Conservation (phyloP, 2,888 invertebrate genomes). For the Antitype chi region DNA sequence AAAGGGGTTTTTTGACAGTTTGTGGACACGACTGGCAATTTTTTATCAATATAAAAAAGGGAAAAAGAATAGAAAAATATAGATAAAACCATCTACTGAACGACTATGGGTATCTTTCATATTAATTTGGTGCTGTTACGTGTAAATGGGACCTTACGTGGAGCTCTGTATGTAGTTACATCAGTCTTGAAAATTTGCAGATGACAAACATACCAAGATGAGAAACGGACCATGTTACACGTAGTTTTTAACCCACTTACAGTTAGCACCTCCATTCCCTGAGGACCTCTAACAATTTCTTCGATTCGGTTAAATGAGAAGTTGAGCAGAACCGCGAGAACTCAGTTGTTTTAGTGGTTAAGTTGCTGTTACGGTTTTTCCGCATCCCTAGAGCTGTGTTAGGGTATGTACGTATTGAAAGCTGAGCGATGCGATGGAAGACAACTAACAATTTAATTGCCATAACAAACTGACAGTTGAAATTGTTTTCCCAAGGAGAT, state of each 20-base stretch:
- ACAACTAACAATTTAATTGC: background rate
- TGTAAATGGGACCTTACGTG: background rate
- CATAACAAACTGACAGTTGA: background rate
- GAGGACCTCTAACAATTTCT: slow-evolving; percentile 36
- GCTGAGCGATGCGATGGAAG: slow-evolving; percentile 13
- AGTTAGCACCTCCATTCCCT: slow-evolving; percentile 31
- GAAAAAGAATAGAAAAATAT: no score
- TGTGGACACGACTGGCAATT: no score
- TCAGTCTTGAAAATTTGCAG: background rate
- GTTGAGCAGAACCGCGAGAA: slow-evolving; percentile 37
- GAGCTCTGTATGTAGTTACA: background rate
- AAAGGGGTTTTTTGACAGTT: no score
- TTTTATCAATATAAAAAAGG: no score
- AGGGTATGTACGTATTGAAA: background rate
- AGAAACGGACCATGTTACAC: slow-evolving; percentile 3
- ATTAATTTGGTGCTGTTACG: no score
- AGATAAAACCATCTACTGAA: no score
- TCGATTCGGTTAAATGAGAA: slow-evolving; percentile 59
- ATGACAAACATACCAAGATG: background rate
- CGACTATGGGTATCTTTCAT: no score
- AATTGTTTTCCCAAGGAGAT: background rate
- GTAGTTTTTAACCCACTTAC: slow-evolving; percentile 32
- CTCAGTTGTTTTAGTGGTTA: slow-evolving; percentile 54
- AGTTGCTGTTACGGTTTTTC: slow-evolving; percentile 55
- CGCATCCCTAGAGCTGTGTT: slow-evolving; percentile 30